phyloP scores from a whole-genome alignment of 2,113 vertebrate species.

The Proterorhinus semilunaris region DNA sequence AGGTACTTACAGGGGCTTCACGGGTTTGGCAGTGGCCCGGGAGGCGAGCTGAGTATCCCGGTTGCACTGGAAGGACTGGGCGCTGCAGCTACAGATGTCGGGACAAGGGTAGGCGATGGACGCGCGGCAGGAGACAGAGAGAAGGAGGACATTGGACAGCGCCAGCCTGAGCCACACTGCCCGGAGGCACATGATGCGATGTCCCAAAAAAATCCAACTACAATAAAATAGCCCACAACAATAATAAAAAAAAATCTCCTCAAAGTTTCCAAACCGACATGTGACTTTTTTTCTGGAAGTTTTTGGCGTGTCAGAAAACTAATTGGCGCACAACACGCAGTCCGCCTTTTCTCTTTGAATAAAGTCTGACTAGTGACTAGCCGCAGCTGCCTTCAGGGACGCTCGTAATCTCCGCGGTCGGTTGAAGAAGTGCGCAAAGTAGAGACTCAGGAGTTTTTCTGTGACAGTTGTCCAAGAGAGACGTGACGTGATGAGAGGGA shows the following conservation, averaged over 20 bases:
- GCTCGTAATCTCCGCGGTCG: slow-evolving; percentile 21
- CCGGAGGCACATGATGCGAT: slow-evolving; percentile 58
- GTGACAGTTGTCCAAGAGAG: slow-evolving; percentile 38
- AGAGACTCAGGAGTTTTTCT: slow-evolving; percentile 17
- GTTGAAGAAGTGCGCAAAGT: slow-evolving; percentile 20
- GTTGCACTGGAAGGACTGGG: slow-evolving; percentile 62
- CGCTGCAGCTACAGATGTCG: slow-evolving; percentile 66
- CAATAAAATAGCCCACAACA: not conserved
- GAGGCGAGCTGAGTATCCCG: slow-evolving; percentile 67
- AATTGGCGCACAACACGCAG: not conserved
- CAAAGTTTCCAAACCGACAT: not conserved
- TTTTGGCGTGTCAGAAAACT: not conserved
- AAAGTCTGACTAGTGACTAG: not conserved
- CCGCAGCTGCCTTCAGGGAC: slow-evolving; percentile 46
- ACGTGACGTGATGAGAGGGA: slow-evolving; percentile 60
- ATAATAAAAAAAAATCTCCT: not conserved
- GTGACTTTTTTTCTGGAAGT: not conserved
- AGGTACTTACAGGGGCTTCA: slow-evolving; percentile 65
- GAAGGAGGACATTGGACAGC: slow-evolving; percentile 56
- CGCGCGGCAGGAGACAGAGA: slow-evolving; percentile 38
- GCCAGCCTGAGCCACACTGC: slow-evolving; percentile 49
- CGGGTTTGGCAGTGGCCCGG: not conserved
- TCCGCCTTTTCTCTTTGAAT: not conserved
- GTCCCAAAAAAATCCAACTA: not conserved
- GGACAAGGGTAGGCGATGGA: slow-evolving; percentile 65